Evolutionary conservation across 2,888 invertebrate genomes (phyloP), one percentile per base, ranked within the genome.

Genomic region (Formica aserva): DNA sequence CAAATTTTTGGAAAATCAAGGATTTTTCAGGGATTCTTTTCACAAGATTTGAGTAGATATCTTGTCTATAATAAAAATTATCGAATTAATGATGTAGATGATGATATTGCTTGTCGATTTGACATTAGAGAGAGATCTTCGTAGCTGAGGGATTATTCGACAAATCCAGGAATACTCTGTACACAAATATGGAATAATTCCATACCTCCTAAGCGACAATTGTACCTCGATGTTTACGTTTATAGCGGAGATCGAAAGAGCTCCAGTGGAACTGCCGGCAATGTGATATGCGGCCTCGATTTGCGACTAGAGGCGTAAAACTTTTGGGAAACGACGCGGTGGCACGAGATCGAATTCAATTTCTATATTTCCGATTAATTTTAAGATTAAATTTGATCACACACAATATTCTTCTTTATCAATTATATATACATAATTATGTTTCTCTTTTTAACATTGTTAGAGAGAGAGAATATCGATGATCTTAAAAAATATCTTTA

Each of bases 241-340:
- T 52, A 52, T 52, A 78, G 57, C 22, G 78, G 69, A 66, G 76
- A 52, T 69, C 57, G 78, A 67, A 71, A 71, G 13, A 78, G 32
- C 69, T 78, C 57, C 57, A 71, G 22, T 29, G 71, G 71, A 71
- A 72, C 72, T 80, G 78, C 72, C 72, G 57, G 72, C 72, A 62
- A 62, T 80, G 60, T 72, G 78, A 78, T 78, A 71, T 11, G 45
- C 52, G 71, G 45, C 71, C 78, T 78, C 78, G 60, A 67, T 60
- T 22, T 71, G 71, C 60, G 60, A 78, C 35, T 78, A 78, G 72
- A 62, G 35, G 32, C 71, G 60, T 78, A 41, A 57, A 45, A 78
- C 22, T 60, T 57, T 78, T 41, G 52, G 78, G 57, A 32, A 71
- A 71, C 45, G 71, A 78, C 45, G 35, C 45, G 26, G 35, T 62